A percentile compares a stretch with the other conserved stretches of the same genome.
phyloP scores from a whole-genome alignment of 2,113 vertebrate species.

The Myotis davidii region DNA sequence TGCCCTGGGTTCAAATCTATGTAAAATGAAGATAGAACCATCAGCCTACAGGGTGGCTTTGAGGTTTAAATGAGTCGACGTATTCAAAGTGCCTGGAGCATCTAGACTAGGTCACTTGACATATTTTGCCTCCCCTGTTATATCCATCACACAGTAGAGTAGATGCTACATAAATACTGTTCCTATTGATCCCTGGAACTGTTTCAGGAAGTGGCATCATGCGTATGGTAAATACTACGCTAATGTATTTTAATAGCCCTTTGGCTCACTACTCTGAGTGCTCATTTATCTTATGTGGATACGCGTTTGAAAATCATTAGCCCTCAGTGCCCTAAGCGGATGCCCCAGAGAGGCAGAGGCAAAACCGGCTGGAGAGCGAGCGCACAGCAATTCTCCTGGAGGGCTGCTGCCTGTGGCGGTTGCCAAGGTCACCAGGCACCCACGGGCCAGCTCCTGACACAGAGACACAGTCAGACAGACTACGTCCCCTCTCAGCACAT shows the following conservation, averaged over 20 bases:
- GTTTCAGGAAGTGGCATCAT: background rate
- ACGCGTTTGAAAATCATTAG: background rate
- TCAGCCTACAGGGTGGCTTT: background rate
- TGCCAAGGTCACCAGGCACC: background rate
- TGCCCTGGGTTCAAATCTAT: background rate
- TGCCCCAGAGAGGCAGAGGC: background rate
- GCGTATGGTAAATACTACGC: background rate
- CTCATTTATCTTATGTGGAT: background rate
- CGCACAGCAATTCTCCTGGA: background rate
- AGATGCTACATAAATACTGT: background rate
- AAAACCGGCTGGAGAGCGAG: background rate
- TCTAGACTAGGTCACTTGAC: background rate
- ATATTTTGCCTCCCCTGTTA: background rate
- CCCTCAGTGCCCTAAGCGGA: background rate
- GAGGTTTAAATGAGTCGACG: background rate
- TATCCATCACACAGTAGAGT: background rate
- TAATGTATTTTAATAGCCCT: background rate
- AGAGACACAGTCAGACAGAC: background rate
- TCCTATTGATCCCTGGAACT: no score
- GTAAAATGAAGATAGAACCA: background rate
- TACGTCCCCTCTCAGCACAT: fast-evolving
- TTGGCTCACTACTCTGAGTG: background rate
- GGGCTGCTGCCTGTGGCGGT: background rate
- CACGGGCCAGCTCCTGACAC: background rate
- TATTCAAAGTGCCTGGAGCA: background rate